Evolutionary conservation across 2,113 vertebrate genomes (phyloP), one percentile per base, ranked within the genome.

Genomic region (Vulpes ferrilata): DNA sequence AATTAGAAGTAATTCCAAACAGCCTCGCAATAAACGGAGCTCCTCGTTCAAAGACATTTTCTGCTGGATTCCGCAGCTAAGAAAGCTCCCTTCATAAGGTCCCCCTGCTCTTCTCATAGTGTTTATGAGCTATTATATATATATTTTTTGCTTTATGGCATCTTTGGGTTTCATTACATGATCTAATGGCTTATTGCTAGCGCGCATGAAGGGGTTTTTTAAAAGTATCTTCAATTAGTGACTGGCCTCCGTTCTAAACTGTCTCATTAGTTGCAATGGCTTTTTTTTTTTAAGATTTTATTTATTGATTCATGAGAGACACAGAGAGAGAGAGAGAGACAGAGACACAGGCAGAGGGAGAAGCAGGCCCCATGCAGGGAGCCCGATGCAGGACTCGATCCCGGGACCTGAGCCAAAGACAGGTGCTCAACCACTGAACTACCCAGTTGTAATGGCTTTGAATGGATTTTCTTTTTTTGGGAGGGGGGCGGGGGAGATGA

Each of bases 101-200:
- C 92, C 10, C 3, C 35, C 32, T 0, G 43, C 6, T 0, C 3
- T 60, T 27, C 69, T 48, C 78, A 5, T 0, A 30, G 86, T 1
- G 2, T 1, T 25, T 8, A 3, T 1, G 51, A 43, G 17, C 13
- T 4, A 9, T 2, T 0, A 2, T 13, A 1, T 3, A 32, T 0
- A 4, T 20, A 2, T 5, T 27, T 13, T 19, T 12, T 51, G 22
- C 57, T 67, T 30, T 51, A 30, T 12, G 9, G 17, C n/a, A 25
- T 60, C 76, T 83, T 62, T 48, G 27, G 23, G 6, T 12, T 38
- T 79, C 80, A 27, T 57, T 0, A 17, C 16, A 16, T 62, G 62
- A 48, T 5, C 32, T 6, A 3, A 12, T 9, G 0, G 20, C 32
- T 82, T n/a, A 60, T 7, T 35, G 11, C 7, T 17, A 10, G 11